Conservation (phyloP, 2,888 invertebrate species). For the Lomographa bimaculata region DNA sequence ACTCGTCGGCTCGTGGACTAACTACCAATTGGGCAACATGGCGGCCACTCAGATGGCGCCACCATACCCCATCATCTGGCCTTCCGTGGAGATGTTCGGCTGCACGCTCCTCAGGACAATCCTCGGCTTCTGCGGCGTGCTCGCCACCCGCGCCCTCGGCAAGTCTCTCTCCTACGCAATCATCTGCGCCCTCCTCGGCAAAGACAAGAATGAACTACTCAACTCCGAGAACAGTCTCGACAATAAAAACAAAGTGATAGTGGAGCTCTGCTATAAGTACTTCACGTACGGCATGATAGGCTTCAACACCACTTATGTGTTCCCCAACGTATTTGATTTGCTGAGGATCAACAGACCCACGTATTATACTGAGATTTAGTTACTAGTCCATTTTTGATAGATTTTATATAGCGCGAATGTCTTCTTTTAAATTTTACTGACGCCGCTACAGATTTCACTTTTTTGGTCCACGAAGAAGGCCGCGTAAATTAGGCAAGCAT, state of each 20-base stretch:
- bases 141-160: slow-evolving; percentile 86
- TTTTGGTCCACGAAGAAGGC: too few species aligned
- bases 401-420: too few species aligned
- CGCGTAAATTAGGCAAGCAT: too few species aligned
- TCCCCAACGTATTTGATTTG: slow-evolving; percentile 90
- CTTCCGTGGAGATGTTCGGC: slow-evolving; percentile 88
- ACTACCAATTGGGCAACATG: slow-evolving; percentile 91
- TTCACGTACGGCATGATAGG: slow-evolving; percentile 92
- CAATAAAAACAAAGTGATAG: slow-evolving; percentile 88
- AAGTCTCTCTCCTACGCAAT: slow-evolving; percentile 88
- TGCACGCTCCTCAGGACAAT: slow-evolving; percentile 86
- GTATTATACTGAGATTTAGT: slow-evolving; percentile 93
- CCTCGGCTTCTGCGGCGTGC: slow-evolving; percentile 89
- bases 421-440: too few species aligned
- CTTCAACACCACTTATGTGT: slow-evolving; percentile 88
- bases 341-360: slow-evolving; percentile 91
- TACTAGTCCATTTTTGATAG: slow-evolving; percentile 25
- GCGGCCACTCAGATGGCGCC: slow-evolving; percentile 84
- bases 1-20: slow-evolving; percentile 91
- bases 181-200: slow-evolving; percentile 87
- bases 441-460: too few species aligned
- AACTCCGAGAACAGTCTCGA: slow-evolving; percentile 86
- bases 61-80: slow-evolving; percentile 91
- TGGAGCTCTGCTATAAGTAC: slow-evolving; percentile 93
- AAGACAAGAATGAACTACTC: slow-evolving; percentile 86